Evolutionary conservation across 2,888 invertebrate species (phyloP).

Genomic region (Xylocampa areola): DNA sequence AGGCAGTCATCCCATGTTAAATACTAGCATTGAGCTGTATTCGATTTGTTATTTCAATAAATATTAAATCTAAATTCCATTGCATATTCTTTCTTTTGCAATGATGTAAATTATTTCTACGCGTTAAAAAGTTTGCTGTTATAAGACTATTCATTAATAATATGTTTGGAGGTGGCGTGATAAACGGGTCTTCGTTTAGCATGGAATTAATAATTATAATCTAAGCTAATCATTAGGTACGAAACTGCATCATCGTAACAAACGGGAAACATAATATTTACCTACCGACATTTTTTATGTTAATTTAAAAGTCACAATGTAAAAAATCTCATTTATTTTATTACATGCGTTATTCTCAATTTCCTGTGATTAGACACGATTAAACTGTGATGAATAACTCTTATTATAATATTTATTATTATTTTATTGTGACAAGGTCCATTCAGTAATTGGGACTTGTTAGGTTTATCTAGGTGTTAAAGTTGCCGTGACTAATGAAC

Average conservation of each 20-base stretch:
- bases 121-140: slow-evolving; percentile 30
- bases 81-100: slow-evolving; percentile 10
- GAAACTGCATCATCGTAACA: slow-evolving; percentile 53
- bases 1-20: too few relatives aligned
- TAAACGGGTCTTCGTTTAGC: slow-evolving; percentile 38
- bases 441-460: not conserved
- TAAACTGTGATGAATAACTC: slow-evolving; percentile 39
- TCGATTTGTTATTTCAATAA: slow-evolving; percentile 1
- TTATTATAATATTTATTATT: slow-evolving; percentile 26
- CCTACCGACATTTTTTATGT: slow-evolving; percentile 54
- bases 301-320: slow-evolving; percentile 51
- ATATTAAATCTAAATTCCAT: slow-evolving; percentile 9
- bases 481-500: not conserved
- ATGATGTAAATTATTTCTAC: slow-evolving; percentile 12
- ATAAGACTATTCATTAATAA: slow-evolving; percentile 35
- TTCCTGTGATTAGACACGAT: slow-evolving; percentile 51
- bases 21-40: too few relatives aligned
- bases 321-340: slow-evolving; percentile 65
- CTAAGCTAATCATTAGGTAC: slow-evolving; percentile 47
- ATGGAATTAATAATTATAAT: slow-evolving; percentile 40
- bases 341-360: slow-evolving; percentile 54
- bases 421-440: slow-evolving; percentile 28
- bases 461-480: not conserved
- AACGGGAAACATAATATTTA: slow-evolving; percentile 57
- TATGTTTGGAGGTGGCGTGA: slow-evolving; percentile 40